These are phyloP conservation scores for Bathynomus jamesi DNA, from an alignment of 1,140 invertebrate species.

Conservation along the genomic window DNA sequence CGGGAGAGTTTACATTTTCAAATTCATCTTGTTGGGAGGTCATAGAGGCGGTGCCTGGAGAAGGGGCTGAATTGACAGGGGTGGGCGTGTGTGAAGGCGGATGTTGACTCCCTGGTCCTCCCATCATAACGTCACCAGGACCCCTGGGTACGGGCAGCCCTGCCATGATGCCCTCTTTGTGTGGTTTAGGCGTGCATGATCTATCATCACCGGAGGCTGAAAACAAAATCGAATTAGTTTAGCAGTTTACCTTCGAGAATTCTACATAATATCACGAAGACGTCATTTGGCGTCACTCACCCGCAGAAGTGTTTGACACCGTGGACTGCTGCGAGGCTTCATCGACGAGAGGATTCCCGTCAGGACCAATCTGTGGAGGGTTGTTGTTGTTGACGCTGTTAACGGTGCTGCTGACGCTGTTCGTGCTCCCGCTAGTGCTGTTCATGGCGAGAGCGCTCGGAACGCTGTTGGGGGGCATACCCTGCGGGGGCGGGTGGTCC, in stretches of 20 bases:
- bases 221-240: constrained; percentile 17
- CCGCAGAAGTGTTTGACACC: constrained; percentile 72
- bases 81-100: constrained; percentile 42
- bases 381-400: constrained; percentile 33
- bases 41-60: constrained; percentile 71
- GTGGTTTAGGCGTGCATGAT: constrained; percentile 64
- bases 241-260: no score
- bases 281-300: no score
- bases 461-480: constrained; percentile 32
- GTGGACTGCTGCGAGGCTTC: constrained; percentile 86
- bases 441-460: neutral
- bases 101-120: constrained; percentile 30
- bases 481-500: constrained; percentile 19
- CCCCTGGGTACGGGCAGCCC: constrained; percentile 38
- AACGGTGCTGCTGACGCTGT: constrained; percentile 29
- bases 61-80: constrained; percentile 61
- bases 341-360: constrained; percentile 68
- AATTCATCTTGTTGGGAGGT: constrained; percentile 83
- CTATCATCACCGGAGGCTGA: constrained; percentile 71
- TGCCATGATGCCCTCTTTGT: constrained; percentile 53
- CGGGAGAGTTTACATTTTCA: constrained; percentile 71
- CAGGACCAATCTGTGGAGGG: constrained; percentile 61
- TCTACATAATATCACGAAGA: no score
- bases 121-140: constrained; percentile 31
- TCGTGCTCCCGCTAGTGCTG: constrained; percentile 20